Conservation (phyloP, 2,888 invertebrate species). For the Euplexia lucipara region DNA sequence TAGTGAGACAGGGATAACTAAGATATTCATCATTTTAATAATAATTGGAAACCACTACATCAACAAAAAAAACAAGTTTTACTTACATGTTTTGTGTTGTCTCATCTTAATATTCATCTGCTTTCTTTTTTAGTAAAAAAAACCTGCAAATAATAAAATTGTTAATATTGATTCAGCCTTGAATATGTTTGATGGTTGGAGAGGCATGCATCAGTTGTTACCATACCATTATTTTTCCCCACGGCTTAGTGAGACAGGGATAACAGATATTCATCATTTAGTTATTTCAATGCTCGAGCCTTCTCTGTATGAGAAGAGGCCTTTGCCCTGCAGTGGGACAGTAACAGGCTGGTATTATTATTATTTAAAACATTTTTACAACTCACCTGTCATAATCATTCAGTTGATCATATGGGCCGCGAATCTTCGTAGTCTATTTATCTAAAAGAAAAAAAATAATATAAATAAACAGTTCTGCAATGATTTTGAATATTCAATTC, state of each 20-base stretch:
- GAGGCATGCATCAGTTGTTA: slow-evolving; percentile 69
- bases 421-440: neutral
- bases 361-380: neutral
- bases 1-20: slow-evolving; percentile 85
- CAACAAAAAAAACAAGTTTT: neutral
- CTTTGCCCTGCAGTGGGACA: too few relatives aligned
- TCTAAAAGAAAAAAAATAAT: slow-evolving; percentile 23
- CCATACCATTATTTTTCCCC: slow-evolving; percentile 81
- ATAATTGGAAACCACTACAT: neutral
- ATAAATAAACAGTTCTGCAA: neutral
- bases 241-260: slow-evolving; percentile 82
- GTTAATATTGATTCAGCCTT: neutral
- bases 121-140: neutral
- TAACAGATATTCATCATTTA: slow-evolving; percentile 80
- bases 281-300: too few relatives aligned
- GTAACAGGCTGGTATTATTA: too few relatives aligned
- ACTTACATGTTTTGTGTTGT: too few relatives aligned
- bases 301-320: too few relatives aligned
- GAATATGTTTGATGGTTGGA: neutral
- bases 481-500: too few relatives aligned
- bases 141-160: slow-evolving; percentile 14
- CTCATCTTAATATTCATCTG: too few relatives aligned
- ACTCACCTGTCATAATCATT: slow-evolving; percentile 19
- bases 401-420: too few relatives aligned
- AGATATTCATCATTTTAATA: slow-evolving; percentile 75